Base-by-base conservation (phyloP, 2,888 invertebrate species). In the Dryobotodes eremita region DNA sequence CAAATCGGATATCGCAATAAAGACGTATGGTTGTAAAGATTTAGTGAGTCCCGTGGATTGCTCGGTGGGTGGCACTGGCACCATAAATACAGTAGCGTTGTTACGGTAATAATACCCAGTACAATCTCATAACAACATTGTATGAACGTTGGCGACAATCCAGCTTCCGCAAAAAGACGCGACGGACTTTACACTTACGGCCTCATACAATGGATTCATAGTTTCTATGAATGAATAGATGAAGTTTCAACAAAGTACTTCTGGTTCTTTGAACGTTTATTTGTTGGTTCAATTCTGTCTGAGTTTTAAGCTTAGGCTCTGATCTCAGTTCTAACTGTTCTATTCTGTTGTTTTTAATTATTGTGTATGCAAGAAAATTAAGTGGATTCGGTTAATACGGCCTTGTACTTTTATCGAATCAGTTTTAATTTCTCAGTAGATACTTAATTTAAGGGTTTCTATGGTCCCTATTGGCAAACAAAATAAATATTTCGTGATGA, bases 81-180 rank as follows among this genome's bases (percentile, higher is more conserved):
- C 81, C 80, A 88, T 91, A 91, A 92, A 92, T 90, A 90, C 80
- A 76, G 72, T 66, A 48, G 71, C 71, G 85, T 89, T 87, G 90
- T 90, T 82, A 88, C 90, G 86, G 89, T 91, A 89, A 91, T 92
- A 88, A 80, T 82, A 81, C 77, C 53, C 82, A 84, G 88, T 90
- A 92, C 89, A 93, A 92, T 93, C 92, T 93, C 91, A 92, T 94
- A 94, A 93, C 92, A 91, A 90, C 90, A 91, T 92, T 93, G 92
- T 93, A 88, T 90, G 88, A 86, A 79, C 79, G 78, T 90, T 95
- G 94, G 95, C 95, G 79, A 65, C 84, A 85, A 75, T 93, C 94
- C 95, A 95, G 90, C 85, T 89, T 84, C 86, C 86, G 85, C 85
- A 89, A 90, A 91, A 91, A 91, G 87, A 86, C 86, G 85, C 71